phyloP scores from a whole-genome alignment of 2,888 invertebrate genomes.

The Eupithecia abbreviata region DNA sequence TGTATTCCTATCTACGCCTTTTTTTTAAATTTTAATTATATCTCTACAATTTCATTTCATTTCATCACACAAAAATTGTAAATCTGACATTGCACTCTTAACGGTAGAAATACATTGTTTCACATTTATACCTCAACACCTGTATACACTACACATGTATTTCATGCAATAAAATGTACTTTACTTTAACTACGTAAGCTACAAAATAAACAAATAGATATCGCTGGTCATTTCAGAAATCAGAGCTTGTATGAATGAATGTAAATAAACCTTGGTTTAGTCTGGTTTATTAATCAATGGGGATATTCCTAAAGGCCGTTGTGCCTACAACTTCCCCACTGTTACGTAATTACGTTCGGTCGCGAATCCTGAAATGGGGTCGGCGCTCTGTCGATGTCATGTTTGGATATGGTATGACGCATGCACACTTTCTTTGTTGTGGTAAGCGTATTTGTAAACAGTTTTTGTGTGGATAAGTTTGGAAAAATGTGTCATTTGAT shows the following conservation, averaged over 20 bases:
- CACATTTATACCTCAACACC: too few species aligned
- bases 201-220: background rate
- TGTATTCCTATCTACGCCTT: too few species aligned
- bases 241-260: background rate
- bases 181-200: too few species aligned
- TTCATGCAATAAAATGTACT: too few species aligned
- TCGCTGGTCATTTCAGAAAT: background rate
- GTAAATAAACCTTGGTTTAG: background rate
- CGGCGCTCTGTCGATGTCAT: slow-evolving; percentile 36
- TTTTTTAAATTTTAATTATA: too few species aligned
- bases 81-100: too few species aligned
- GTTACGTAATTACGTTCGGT: slow-evolving; percentile 59
- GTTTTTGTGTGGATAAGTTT: background rate
- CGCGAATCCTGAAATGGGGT: slow-evolving; percentile 56
- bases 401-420: slow-evolving; percentile 8
- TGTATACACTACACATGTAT: too few species aligned
- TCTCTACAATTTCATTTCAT: too few species aligned
- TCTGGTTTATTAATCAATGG: slow-evolving; percentile 1
- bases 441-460: slow-evolving; percentile 10
- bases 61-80: too few species aligned
- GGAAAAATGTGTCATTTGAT: background rate
- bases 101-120: too few species aligned
- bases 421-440: slow-evolving; percentile 19
- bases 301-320: background rate
- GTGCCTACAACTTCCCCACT: slow-evolving; percentile 52